Evolutionary conservation across 2,888 invertebrate genomes (phyloP).

Genomic region (Drosophila histrio): DNA sequence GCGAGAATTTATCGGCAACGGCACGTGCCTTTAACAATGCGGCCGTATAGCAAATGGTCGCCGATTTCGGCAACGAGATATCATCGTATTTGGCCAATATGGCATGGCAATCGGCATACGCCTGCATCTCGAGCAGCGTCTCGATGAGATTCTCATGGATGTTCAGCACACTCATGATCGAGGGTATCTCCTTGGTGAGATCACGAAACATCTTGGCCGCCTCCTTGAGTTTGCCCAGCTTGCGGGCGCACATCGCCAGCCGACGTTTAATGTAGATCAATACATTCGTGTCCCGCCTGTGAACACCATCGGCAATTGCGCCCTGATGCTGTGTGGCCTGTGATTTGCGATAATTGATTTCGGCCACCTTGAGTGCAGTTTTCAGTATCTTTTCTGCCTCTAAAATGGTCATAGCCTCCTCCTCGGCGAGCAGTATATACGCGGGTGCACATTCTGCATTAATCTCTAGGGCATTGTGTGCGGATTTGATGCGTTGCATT

Average conservation of each 20-base stretch:
- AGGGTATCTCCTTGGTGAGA: constrained; percentile 97
- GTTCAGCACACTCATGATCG: constrained; percentile 96
- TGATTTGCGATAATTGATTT: constrained; percentile 91
- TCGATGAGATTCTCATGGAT: constrained; percentile 99
- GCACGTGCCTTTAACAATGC: constrained; percentile 96
- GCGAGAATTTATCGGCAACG: constrained; percentile 95
- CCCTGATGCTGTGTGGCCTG: constrained; percentile 92
- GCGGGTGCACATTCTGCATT: constrained; percentile 97
- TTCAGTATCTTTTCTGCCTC: constrained; percentile 94
- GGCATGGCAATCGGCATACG: constrained; percentile 97
- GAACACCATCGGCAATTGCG: constrained; percentile 89
- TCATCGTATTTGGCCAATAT: constrained; percentile 96
- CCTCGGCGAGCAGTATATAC: constrained; percentile 97
- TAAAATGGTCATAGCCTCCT: constrained; percentile 95
- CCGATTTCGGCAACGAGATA: constrained; percentile 96
- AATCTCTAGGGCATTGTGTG: constrained; percentile 93
- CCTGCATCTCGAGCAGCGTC: constrained; percentile 96
- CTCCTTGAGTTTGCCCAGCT: constrained; percentile 96
- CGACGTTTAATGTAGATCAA: constrained; percentile 96
- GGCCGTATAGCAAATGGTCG: constrained; percentile 97
- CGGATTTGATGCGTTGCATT: constrained; percentile 94
- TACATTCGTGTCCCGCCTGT: constrained; percentile 95
- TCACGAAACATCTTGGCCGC: constrained; percentile 98
- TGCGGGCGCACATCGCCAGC: constrained; percentile 98
- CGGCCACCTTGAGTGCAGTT: constrained; percentile 93